Conservation (phyloP, 2,113 vertebrate genomes). For the Notiomystis cincta region DNA sequence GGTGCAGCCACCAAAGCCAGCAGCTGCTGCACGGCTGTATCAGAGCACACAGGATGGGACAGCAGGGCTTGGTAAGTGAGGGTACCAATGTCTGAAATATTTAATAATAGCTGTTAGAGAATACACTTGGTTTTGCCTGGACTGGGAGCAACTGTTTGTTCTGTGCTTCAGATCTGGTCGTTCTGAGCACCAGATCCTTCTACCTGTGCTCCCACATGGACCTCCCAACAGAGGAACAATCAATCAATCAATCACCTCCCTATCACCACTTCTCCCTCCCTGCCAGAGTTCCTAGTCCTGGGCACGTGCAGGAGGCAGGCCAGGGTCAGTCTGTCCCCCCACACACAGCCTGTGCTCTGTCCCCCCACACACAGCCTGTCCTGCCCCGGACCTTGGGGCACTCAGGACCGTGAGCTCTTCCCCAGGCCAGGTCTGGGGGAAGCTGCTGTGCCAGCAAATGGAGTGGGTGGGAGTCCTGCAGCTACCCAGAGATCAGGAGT, state of each 20-base stretch:
- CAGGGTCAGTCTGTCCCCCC: neutral
- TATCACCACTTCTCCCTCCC: neutral
- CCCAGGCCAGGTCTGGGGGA: neutral
- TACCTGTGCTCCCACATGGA: neutral
- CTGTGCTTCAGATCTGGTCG: neutral
- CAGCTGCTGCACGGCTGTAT: neutral
- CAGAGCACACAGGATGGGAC: neutral
- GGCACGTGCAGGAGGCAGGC: neutral
- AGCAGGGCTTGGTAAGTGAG: neutral
- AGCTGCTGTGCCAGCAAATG: neutral
- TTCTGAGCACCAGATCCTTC: neutral
- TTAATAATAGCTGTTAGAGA: neutral
- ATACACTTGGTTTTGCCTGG: neutral
- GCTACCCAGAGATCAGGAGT: neutral
- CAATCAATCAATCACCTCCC: neutral
- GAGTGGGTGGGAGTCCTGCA: neutral
- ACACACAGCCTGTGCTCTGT: too few relatives aligned
- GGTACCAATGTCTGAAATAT: neutral
- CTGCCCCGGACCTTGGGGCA: neutral
- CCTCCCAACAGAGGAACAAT: neutral
- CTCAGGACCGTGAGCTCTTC: fast-evolving
- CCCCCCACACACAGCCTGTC: fast-evolving
- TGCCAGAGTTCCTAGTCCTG: fast-evolving
- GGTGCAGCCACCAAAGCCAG: neutral
- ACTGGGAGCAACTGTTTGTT: neutral